Percentiles rank a stretch among this genome's conserved stretches.
phyloP scores from a whole-genome alignment of 2,113 vertebrate species.

The Ranitomeya variabilis region DNA sequence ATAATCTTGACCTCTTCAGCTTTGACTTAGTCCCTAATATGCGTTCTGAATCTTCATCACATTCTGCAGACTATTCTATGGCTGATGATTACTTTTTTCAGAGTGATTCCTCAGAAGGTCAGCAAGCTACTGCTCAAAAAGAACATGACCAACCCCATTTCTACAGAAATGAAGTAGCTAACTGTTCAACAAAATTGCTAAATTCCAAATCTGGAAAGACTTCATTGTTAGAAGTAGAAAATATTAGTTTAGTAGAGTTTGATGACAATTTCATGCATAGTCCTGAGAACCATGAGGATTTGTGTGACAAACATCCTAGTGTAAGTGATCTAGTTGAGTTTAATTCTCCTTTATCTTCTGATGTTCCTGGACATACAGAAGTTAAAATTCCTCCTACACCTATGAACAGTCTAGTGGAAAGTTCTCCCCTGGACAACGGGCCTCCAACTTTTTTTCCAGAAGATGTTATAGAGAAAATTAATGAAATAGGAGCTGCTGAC shows the following conservation, averaged over 20 bases:
- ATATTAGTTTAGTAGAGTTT: slow-evolving; percentile 75
- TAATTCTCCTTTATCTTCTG: slow-evolving; percentile 65
- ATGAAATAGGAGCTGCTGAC: slow-evolving; percentile 70
- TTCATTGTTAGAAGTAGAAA: slow-evolving; percentile 71
- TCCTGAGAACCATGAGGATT: slow-evolving; percentile 64
- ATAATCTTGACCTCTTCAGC: slow-evolving; percentile 82
- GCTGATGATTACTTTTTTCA: slow-evolving; percentile 75
- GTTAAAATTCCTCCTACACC: slow-evolving; percentile 83
- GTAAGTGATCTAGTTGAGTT: slow-evolving; percentile 64
- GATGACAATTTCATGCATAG: slow-evolving; percentile 69
- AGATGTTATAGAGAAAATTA: slow-evolving; percentile 78
- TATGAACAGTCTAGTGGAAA: slow-evolving; percentile 86
- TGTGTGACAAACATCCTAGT: slow-evolving; percentile 65
- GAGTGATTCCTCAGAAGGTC: slow-evolving; percentile 72
- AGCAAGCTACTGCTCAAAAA: slow-evolving; percentile 67
- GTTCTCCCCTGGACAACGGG: slow-evolving; percentile 78
- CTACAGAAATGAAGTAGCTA: slow-evolving; percentile 65
- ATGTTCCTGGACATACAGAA: slow-evolving; percentile 68
- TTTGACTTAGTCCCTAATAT: slow-evolving; percentile 78
- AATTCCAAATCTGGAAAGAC: slow-evolving; percentile 69
- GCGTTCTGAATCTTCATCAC: slow-evolving; percentile 69
- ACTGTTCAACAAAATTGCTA: slow-evolving; percentile 71
- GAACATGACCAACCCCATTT: slow-evolving; percentile 59
- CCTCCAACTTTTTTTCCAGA: slow-evolving; percentile 80
- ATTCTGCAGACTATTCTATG: slow-evolving; percentile 74